Conservation (phyloP, 2,888 invertebrate species). For the Netelia virgata region DNA sequence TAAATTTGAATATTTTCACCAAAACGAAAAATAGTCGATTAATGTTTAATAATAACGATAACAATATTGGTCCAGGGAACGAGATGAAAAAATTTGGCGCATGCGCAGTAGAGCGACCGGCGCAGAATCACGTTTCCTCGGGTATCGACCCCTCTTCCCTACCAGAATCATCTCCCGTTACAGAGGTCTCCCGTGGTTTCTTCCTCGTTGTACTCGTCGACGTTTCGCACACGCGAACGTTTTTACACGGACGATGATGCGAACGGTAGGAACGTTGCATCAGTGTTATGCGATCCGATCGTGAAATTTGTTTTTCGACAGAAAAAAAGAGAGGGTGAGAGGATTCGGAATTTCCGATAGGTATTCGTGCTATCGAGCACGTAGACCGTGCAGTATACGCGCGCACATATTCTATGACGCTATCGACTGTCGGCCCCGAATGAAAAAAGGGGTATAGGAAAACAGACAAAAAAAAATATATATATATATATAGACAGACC, state of each 20-base stretch:
- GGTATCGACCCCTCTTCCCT: conserved; percentile 58
- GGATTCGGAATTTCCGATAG: conserved; percentile 45
- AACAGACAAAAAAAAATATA: background rate
- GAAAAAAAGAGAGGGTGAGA: background rate
- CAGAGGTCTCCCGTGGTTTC: conserved; percentile 20
- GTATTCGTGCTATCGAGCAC: conserved; percentile 44
- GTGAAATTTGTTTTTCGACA: conserved; percentile 54
- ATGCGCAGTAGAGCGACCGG: conserved; percentile 42
- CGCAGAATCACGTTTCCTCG: conserved; percentile 56
- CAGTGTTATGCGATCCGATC: conserved; percentile 35
- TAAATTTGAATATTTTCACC: background rate
- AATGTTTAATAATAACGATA: background rate
- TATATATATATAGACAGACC: background rate
- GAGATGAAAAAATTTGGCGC: conserved; percentile 25
- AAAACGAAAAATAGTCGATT: conserved; percentile 1
- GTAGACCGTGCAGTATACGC: conserved; percentile 10
- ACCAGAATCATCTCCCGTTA: conserved; percentile 6
- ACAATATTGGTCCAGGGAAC: background rate
- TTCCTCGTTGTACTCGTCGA: background rate
- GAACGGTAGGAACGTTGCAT: conserved; percentile 38
- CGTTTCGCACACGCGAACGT: conserved; percentile 6
- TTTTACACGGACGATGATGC: background rate
- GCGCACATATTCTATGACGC: conserved; percentile 1
- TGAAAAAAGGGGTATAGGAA: background rate
- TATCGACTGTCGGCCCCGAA: conserved; percentile 18